Base-by-base conservation (phyloP, 2,113 vertebrate genomes). In the Macquaria ambigua region DNA sequence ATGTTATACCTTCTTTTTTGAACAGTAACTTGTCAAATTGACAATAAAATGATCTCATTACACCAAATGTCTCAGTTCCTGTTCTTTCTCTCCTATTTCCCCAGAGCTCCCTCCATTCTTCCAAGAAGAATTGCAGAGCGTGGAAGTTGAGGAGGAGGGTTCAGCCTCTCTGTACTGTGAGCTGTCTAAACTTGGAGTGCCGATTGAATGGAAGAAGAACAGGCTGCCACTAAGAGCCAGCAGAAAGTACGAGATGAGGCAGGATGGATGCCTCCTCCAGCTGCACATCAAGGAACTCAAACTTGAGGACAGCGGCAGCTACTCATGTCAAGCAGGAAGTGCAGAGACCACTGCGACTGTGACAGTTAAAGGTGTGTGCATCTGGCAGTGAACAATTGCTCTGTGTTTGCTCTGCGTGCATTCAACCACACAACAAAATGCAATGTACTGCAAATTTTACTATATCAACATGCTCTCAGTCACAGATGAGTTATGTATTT, bases 281-380 rank as follows among this genome's bases (percentile, higher is more conserved):
- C 93, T 95, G 0, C 70, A 88, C 56, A 92, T 95, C 81, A 83
- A 86, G 71, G 82, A 16, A 6, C 85, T 98, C 66, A 91, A 80
- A 78, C 83, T 39, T 53, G 90, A 92, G 67, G 94, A 95, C 77
- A 90, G 89, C 4, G 94, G 90, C 48, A 92, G 74, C 79, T 95
- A 94, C 85, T 66, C 79, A 1, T 95, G 93, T 86, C 82, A 87
- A 64, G 90, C 92, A 74, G 93, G 93, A 21, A 46, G 12, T 63
- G 79, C 87, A 66, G 92, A 92, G 68, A 93, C 88, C 48, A 92
- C 86, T 3, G 89, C 92, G 2, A 70, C 84, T 52, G 79, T 95
- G 39, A 50, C 82, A 28, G 97, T 98, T 76, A 97, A 91, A 94
- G 98, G 97, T 94, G 15, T 46, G 90, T 71, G 15, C 18, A 46